A percentile compares a stretch with the other conserved stretches of the same genome.
Evolutionary conservation across 2,113 vertebrate genomes (phyloP).

Genomic region (Proteles cristata): DNA sequence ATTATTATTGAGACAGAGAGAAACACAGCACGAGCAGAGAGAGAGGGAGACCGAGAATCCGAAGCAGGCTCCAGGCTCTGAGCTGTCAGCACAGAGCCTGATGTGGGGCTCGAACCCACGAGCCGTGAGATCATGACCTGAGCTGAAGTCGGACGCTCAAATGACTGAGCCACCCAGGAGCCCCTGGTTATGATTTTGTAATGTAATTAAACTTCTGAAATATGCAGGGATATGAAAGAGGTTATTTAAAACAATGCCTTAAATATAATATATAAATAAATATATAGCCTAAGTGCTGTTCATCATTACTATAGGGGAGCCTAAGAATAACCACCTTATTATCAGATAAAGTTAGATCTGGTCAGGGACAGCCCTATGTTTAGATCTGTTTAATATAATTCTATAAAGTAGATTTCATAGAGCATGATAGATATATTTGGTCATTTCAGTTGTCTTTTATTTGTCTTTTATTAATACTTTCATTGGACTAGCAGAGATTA

Average conservation of each 20-base stretch:
- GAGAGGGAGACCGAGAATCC: no score
- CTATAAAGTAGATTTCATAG: neutral
- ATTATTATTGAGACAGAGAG: no score
- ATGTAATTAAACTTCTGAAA: conserved; percentile 18
- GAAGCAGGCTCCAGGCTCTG: no score
- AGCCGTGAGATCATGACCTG: no score
- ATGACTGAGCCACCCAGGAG: no score
- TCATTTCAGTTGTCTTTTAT: conserved; percentile 9
- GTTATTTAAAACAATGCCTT: conserved; percentile 8
- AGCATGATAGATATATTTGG: neutral
- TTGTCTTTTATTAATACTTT: conserved; percentile 44
- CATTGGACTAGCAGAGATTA: neutral
- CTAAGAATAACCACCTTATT: conserved; percentile 43
- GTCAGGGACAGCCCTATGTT: neutral
- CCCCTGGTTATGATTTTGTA: conserved; percentile 28
- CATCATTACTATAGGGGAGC: neutral
- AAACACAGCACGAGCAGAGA: no score
- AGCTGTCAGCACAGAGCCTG: no score
- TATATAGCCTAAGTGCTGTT: neutral
- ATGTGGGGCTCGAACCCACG: no score
- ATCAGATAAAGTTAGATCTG: neutral
- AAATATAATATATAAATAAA: conserved; percentile 1
- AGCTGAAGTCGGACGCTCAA: no score
- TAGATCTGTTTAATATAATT: conserved; percentile 33
- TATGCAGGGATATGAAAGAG: neutral